phyloP scores from a whole-genome alignment of 1,140 invertebrate species.

The Lepidotrigona ventralis region DNA sequence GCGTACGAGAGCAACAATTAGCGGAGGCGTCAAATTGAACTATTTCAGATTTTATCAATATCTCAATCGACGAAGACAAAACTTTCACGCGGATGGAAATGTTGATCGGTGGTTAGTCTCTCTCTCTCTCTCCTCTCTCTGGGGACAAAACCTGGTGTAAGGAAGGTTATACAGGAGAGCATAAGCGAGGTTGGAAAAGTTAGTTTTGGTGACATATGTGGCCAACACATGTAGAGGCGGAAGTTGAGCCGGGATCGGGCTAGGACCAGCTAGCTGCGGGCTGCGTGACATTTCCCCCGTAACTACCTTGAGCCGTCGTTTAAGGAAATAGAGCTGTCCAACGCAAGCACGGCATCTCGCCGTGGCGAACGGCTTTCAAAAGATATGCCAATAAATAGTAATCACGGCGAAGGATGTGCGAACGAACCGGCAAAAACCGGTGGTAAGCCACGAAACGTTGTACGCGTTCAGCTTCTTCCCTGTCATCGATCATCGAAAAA shows the following conservation, averaged over 20 bases:
- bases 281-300: slow-evolving; percentile 60
- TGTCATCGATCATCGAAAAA: not conserved
- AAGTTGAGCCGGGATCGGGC: slow-evolving; percentile 50
- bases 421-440: not conserved
- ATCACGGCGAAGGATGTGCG: slow-evolving; percentile 52
- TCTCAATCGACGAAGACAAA: not conserved
- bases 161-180: slow-evolving; percentile 18
- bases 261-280: slow-evolving; percentile 38
- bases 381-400: slow-evolving; percentile 66
- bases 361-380: slow-evolving; percentile 54
- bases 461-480: not conserved
- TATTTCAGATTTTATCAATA: slow-evolving; percentile 29
- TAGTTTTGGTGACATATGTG: slow-evolving; percentile 65
- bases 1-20: slow-evolving; percentile 6
- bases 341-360: slow-evolving; percentile 53
- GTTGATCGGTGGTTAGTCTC: slow-evolving; percentile 49
- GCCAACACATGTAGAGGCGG: slow-evolving; percentile 59
- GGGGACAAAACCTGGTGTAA: not conserved
- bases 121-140: slow-evolving; percentile 11
- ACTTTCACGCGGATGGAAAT: slow-evolving; percentile 26
- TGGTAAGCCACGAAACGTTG: no score
- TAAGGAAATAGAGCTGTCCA: slow-evolving; percentile 72
- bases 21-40: not conserved
- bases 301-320: slow-evolving; percentile 62
- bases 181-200: slow-evolving; percentile 55